Evolutionary conservation across 2,888 invertebrate genomes (phyloP), one percentile per base, ranked within the genome.

Genomic region (Lottia scabra): DNA sequence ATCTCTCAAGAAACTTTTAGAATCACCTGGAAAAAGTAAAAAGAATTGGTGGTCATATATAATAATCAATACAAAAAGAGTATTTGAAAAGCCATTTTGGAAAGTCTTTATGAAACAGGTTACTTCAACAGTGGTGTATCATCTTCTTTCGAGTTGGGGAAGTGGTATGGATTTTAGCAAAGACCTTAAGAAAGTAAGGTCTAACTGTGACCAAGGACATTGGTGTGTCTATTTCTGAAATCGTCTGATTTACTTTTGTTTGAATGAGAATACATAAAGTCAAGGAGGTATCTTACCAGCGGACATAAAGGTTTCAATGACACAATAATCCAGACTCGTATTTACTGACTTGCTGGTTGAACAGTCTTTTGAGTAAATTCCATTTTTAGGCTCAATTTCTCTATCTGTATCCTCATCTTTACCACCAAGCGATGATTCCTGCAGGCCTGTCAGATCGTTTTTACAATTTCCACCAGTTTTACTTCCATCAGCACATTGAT

Each of bases 1-100:
- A 67, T 76, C 79, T 26, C 79, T 69, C 45, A 78, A 76, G 45
- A 74, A 76, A 44, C 77, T 76, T 44, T 74, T 74, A 15, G 68
- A 48, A 2, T 56, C 19, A 12, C 77, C 79, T 79, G 72, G 3
- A 73, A 69, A 26, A 43, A 63, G 26, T 62, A 71, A 64, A 68
- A 13, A 63, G 19, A 45, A 56, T 45, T 46, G 66, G n/a, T 38
- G 30, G 2, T 30, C 6, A 30, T 30, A 30, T 30, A 30, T 30
- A 30, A n/a, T n/a, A n/a, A n/a, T n/a, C n/a, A n/a, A n/a, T n/a
- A n/a, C n/a, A n/a, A n/a, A n/a, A n/a, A n/a, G n/a, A n/a, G n/a
- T n/a, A n/a, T n/a, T n/a, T n/a, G n/a, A n/a, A n/a, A n/a, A n/a
- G n/a, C n/a, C n/a, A n/a, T n/a, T n/a, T n/a, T n/a, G n/a, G n/a